phyloP scores from a whole-genome alignment of 2,113 vertebrate species.

The Proteles cristata region DNA sequence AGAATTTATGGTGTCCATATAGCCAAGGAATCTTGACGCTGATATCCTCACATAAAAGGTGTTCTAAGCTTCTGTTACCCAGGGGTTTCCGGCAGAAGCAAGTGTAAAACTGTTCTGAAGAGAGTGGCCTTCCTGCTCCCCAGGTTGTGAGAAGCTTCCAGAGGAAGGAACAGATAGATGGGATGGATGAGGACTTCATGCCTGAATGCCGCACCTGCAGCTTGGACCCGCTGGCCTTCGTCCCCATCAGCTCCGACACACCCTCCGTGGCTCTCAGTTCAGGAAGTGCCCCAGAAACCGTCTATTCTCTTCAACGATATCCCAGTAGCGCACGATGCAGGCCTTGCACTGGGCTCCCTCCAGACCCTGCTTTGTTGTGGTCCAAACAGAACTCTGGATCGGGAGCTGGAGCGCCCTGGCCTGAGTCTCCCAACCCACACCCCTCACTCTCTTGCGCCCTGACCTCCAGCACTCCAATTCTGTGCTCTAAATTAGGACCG shows the following conservation, averaged over 20 bases:
- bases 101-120: too few relatives aligned
- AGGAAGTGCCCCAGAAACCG: background rate
- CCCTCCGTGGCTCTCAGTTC: accelerated
- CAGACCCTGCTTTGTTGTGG: background rate
- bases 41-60: background rate
- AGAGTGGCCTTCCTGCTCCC: too few relatives aligned
- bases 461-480: accelerated
- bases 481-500: too few relatives aligned
- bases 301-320: too few relatives aligned
- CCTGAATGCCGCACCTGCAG: accelerated
- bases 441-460: background rate
- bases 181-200: too few relatives aligned
- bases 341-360: too few relatives aligned
- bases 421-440: background rate
- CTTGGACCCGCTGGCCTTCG: background rate
- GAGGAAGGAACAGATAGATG: accelerated
- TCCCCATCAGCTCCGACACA: too few relatives aligned
- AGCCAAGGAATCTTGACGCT: too few relatives aligned
- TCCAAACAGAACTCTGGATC: accelerated
- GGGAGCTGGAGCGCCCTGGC: background rate
- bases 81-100: background rate
- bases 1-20: accelerated
- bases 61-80: background rate
- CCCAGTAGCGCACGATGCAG: accelerated
- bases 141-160: background rate